phyloP scores from a whole-genome alignment of 2,113 vertebrate genomes.

The Taurulus bubalis region DNA sequence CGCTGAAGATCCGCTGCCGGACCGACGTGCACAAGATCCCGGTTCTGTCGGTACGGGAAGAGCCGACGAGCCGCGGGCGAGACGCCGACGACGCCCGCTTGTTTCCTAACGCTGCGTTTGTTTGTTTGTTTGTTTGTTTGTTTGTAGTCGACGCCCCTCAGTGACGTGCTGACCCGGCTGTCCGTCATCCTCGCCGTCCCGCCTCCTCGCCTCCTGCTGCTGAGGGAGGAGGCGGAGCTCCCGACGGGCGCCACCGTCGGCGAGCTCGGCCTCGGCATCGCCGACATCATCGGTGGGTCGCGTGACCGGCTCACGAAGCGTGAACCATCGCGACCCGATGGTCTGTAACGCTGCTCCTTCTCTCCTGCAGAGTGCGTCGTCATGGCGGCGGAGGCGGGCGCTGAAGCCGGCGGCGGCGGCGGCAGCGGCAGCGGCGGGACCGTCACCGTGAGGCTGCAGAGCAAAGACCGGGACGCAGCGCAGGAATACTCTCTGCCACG shows the following conservation, averaged over 20 bases:
- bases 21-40: constrained; percentile 78
- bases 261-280: constrained; percentile 81
- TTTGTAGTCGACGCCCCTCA: constrained; percentile 76
- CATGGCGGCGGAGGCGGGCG: constrained; percentile 63
- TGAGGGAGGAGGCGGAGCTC: constrained; percentile 80
- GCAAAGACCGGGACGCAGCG: constrained; percentile 73
- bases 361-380: constrained; percentile 75
- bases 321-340: too few species aligned
- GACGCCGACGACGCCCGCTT: neutral
- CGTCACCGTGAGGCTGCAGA: constrained; percentile 80
- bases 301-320: neutral
- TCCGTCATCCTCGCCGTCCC: constrained; percentile 76
- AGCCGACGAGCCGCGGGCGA: too few species aligned
- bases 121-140: constrained; percentile 26
- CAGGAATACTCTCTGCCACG: constrained; percentile 79
- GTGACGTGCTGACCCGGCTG: constrained; percentile 71
- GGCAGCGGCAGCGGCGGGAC: neutral
- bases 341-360: too few species aligned
- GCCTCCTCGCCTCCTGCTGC: constrained; percentile 75
- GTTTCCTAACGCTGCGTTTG: neutral
- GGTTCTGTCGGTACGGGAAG: constrained; percentile 72
- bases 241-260: constrained; percentile 51
- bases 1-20: constrained; percentile 81
- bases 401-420: neutral
- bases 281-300: constrained; percentile 84